Evolutionary conservation across 2,113 vertebrate genomes (phyloP), one percentile per base, ranked within the genome.

Genomic region (Cairina moschata): DNA sequence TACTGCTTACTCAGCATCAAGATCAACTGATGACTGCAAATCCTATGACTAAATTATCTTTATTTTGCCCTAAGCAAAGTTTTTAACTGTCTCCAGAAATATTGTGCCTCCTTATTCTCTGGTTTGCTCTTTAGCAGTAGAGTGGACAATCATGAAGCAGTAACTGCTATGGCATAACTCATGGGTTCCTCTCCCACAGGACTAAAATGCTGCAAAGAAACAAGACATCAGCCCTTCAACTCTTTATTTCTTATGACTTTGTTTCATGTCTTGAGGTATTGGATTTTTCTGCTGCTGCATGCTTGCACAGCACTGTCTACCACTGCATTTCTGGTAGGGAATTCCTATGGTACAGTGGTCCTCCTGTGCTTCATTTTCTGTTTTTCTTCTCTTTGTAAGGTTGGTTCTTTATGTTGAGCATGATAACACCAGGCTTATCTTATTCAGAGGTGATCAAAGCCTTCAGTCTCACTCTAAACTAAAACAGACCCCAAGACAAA

Each of bases 401-500:
- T 12, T 75, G 25, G 23, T 46, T 59, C 15, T 69, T 90, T 72
- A 80, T 81, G 25, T 26, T 50, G 25, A 11, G 17, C 21, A 31
- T 4, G 9, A 59, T 22, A 82, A 81, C 62, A 18, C 34, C n/a
- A 79, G 6, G 14, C 28, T 91, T 84, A 46, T 15, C 32, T 46
- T 42, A 50, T 55, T 63, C 55, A 55, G 36, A 75, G 28, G 11
- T 82, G 32, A 82, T 86, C 29, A 68, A 87, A 13, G 40, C 31
- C 38, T 94, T 87, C 81, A 74, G 52, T 81, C 60, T 36, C 25
- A 54, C 36, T 50, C 62, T 73, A 46, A 25, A 68, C 46, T 78
- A 71, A 62, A 91, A 72, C 4, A 82, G 32, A 29, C 50, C 74
- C 81, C 76, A 75, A 84, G 73, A 56, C 55, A 86, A 79, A 86